Evolutionary conservation across 37 sponge, comb jelly and placozoan genomes (phyloP), one percentile per base, ranked within the genome.

Genomic region (Dysidea cf. avara): DNA sequence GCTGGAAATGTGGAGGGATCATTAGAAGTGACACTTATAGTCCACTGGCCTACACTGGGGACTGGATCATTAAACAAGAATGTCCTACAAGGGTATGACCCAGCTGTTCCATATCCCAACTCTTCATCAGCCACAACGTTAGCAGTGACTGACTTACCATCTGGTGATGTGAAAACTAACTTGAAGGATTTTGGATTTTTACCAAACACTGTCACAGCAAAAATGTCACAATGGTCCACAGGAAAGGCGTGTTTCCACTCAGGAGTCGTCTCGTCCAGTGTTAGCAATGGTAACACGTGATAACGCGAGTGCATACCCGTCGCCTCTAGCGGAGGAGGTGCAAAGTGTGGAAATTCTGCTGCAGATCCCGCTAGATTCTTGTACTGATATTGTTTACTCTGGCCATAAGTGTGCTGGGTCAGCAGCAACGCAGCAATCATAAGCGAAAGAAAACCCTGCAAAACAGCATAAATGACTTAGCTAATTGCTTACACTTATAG

Each of bases 161-260:
- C 28, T 28, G 69, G 69, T 29, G 49, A 51, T 11, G 49, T 68
- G 7, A 53, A 51, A 0, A 31, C 29, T 3, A 68, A 13, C 5
- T n/a, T 7, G 34, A 68, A 20, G 30, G 25, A 31, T 68, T 30
- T 24, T 2, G 29, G 29, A 2, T 46, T 30, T 4, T 68, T 29
- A 21, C 51, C 24, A 14, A 68, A 22, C n/a, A 68, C 51, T 51
- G 51, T 68, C 17, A 68, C 22, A 9, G 69, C 32, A 11, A 68
- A 34, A 39, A 50, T 50, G 32, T 68, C 47, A 24, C 31, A 21
- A 2, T 68, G 53, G 69, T 68, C 69, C 11, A 68, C 69, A 22
- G 52, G 7, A 24, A 68, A 21, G 2, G 24, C 16, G 46, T 68
- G 53, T 17, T 40, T 29, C 69, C 51, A 68, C 31, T 68, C 31